Base-by-base conservation (phyloP, 1,140 invertebrate genomes). In the Drosophila rufa region DNA sequence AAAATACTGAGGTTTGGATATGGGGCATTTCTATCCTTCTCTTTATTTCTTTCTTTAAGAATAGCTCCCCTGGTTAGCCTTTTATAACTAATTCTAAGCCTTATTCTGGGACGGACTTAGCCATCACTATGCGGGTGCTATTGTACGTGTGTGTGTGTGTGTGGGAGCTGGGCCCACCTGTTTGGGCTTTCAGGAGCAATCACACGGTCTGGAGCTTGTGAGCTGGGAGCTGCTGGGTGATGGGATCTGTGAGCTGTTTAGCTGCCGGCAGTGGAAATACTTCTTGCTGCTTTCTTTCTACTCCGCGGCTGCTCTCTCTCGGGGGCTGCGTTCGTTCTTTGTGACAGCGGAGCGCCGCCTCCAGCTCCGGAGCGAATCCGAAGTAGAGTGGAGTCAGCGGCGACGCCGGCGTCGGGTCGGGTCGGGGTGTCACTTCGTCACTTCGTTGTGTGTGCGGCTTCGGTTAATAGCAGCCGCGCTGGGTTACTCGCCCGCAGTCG, bases 141-240 rank as follows among this genome's bases (percentile, higher is more conserved):
- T 17, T 65, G 61, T n/a, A n/a, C n/a, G n/a, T 56, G 47, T 6
- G 27, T 30, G 27, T 30, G 27, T 69, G 43, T 69, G 43, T 60
- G 61, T 56, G 58, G 65, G 43, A 50, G 53, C 14, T 46, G 58
- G 48, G 65, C 69, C 69, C 82, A 85, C 82, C 82, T 85, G 79
- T 79, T 85, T 82, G 65, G 66, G 62, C 69, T 74, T 89, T 83
- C 84, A 87, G 84, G 83, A 89, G 73, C 73, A 83, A 73, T 87
- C 83, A 83, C 83, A 83, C 80, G 84, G 53, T 80, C 73, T 84
- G 62, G 71, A 59, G 71, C 73, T 74, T 60, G 56, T 43, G 42
- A 17, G 42, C 8, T 38, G 33, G 36, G 33, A 22, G 33, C 12
- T 55, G 51, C 12, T 55, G 51, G 51, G 33, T 55, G 51, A 22